Conservation (phyloP, 2,113 vertebrate species). For the Calidris pygmaea region DNA sequence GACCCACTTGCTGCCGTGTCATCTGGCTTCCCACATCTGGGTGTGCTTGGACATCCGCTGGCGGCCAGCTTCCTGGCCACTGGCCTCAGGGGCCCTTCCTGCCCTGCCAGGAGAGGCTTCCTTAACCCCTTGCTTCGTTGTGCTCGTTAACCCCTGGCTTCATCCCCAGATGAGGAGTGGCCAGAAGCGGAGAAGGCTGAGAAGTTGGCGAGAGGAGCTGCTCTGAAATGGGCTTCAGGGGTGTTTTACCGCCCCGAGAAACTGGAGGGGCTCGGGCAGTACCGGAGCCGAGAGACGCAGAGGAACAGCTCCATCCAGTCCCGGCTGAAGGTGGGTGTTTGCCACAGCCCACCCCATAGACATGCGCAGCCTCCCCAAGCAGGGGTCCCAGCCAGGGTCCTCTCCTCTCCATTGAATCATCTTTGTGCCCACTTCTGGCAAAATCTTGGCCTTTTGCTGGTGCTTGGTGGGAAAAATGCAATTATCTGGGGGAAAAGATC, state of each 20-base stretch:
- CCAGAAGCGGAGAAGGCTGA: slow-evolving; percentile 85
- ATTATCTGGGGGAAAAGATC: background rate
- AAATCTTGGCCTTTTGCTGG: background rate
- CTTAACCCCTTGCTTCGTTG: background rate
- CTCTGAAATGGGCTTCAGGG: slow-evolving; percentile 95
- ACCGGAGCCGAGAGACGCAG: slow-evolving; percentile 88
- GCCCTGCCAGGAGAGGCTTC: background rate
- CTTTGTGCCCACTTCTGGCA: background rate
- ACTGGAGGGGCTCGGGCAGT: slow-evolving; percentile 86
- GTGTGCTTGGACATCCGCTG: background rate
- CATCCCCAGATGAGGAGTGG: slow-evolving; percentile 65
- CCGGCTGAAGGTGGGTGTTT: slow-evolving; percentile 86
- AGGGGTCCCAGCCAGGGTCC: background rate
- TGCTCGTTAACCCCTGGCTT: background rate
- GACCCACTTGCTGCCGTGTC: background rate
- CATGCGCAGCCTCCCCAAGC: background rate
- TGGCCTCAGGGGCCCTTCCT: slow-evolving; percentile 47
- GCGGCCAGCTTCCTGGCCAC: slow-evolving; percentile 9
- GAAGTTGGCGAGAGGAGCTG: slow-evolving; percentile 87
- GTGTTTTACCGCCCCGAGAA: slow-evolving; percentile 91
- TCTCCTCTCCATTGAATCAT: background rate
- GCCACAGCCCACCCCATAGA: background rate
- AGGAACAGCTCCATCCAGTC: slow-evolving; percentile 90
- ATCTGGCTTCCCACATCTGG: background rate
- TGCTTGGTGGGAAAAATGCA: background rate